Evolutionary conservation across 1,140 invertebrate species (phyloP).

Genomic region (Calliopsis andreniformis): DNA sequence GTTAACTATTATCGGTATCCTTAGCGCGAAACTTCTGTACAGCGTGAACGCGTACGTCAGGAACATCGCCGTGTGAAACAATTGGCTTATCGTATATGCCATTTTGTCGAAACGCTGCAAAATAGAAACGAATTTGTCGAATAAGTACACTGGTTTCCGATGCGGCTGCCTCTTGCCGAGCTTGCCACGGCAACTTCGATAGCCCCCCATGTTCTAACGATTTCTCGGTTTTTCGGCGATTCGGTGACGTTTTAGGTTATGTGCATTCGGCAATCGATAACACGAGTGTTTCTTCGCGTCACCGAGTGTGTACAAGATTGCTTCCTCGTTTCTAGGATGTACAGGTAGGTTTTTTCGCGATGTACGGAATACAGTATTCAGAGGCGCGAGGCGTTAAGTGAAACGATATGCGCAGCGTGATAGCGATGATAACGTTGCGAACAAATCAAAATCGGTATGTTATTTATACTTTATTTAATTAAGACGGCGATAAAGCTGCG

Average conservation of each 20-base stretch:
- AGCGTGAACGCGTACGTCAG: slow-evolving; percentile 65
- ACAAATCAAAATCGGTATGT: too few species aligned
- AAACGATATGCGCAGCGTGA: too few species aligned
- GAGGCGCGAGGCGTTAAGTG: too few species aligned
- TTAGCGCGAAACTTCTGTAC: slow-evolving; percentile 63
- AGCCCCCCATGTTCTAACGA: not conserved
- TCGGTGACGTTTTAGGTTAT: slow-evolving; percentile 18
- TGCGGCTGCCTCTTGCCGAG: not conserved
- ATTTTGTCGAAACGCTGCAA: slow-evolving; percentile 43
- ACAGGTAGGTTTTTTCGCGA: not conserved
- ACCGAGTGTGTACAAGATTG: too few species aligned
- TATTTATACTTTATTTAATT: too few species aligned
- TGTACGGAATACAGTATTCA: not conserved
- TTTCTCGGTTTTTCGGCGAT: not conserved
- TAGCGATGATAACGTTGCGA: too few species aligned
- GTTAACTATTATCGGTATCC: slow-evolving; percentile 57
- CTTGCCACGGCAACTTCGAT: not conserved
- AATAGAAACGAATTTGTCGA: slow-evolving; percentile 2
- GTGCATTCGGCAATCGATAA: slow-evolving; percentile 13
- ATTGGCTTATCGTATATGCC: slow-evolving; percentile 7
- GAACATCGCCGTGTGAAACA: slow-evolving; percentile 66
- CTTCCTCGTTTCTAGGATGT: not conserved
- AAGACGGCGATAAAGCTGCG: too few species aligned
- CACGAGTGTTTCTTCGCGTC: not conserved
- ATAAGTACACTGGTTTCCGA: not conserved